Conservation (phyloP, 2,113 vertebrate genomes). For the Eudorcas thomsonii region DNA sequence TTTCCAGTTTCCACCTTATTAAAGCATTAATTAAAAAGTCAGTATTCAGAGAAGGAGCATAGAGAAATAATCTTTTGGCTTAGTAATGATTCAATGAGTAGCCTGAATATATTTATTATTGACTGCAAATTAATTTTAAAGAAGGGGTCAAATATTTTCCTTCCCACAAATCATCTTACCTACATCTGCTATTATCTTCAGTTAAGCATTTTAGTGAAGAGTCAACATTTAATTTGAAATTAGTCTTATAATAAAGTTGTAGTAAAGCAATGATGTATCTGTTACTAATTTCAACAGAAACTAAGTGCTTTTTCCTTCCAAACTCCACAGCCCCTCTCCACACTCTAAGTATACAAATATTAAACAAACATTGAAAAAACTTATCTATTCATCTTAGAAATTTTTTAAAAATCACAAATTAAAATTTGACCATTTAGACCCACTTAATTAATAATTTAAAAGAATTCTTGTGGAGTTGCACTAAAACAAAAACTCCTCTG, state of each 20-base stretch:
- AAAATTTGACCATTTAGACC: background rate
- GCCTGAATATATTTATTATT: background rate
- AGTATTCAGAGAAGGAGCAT: background rate
- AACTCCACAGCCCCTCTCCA: accelerated
- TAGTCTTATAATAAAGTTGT: background rate
- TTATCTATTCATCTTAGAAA: background rate
- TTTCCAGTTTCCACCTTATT: background rate
- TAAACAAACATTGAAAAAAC: background rate
- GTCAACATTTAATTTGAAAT: background rate
- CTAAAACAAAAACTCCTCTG: background rate
- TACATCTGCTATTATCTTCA: background rate
- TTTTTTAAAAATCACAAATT: background rate
- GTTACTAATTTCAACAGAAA: background rate
- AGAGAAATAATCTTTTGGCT: background rate
- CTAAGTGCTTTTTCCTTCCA: background rate
- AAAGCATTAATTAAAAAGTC: background rate
- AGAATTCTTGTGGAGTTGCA: background rate
- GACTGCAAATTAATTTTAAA: background rate
- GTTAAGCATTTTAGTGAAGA: background rate
- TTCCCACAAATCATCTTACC: background rate
- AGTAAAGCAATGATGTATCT: background rate
- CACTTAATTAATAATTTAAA: background rate
- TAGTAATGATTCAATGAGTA: background rate
- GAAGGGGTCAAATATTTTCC: background rate
- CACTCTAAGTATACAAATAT: background rate